These are phyloP conservation scores for Ceryle rudis DNA, from an alignment of 2,797 vertebrate species.

Conservation along the genomic window DNA sequence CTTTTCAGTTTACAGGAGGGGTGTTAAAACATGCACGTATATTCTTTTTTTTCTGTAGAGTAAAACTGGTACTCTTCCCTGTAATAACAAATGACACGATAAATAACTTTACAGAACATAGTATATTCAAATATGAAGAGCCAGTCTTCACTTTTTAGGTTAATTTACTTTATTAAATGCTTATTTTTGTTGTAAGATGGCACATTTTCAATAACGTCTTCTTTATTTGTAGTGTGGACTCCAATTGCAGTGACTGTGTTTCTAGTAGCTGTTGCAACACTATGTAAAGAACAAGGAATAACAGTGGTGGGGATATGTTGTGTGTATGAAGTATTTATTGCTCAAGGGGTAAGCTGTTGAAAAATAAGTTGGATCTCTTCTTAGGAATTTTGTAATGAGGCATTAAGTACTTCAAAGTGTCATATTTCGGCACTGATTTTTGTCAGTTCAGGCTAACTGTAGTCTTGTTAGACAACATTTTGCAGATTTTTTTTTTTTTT, in stretches of 20 bases:
- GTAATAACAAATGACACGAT: not conserved
- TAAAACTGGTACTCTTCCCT: not conserved
- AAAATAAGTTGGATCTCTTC: not conserved
- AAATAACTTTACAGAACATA: not conserved
- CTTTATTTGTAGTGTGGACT: constrained; percentile 87
- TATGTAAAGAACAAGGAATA: constrained; percentile 98
- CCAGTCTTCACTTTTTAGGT: not conserved
- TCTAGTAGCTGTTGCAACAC: constrained; percentile 92
- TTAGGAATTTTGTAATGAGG: not conserved
- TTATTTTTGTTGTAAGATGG: not conserved
- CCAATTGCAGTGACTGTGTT: constrained; percentile 92
- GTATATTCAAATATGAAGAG: not conserved
- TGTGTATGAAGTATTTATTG: constrained; percentile 96
- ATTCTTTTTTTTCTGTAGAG: not conserved
- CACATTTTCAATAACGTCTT: not conserved
- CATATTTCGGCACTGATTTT: not conserved
- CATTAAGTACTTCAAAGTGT: not conserved
- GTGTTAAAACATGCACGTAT: not conserved
- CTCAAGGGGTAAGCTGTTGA: constrained; percentile 90
- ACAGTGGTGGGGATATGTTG: constrained; percentile 99
- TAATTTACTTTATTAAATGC: not conserved
- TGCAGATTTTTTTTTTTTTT: not conserved
- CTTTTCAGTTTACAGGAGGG: not conserved
- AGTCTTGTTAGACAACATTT: not conserved
- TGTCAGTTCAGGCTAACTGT: not conserved